Evolutionary conservation across 2,888 invertebrate genomes (phyloP).

Genomic region (Nymphalis urticae): DNA sequence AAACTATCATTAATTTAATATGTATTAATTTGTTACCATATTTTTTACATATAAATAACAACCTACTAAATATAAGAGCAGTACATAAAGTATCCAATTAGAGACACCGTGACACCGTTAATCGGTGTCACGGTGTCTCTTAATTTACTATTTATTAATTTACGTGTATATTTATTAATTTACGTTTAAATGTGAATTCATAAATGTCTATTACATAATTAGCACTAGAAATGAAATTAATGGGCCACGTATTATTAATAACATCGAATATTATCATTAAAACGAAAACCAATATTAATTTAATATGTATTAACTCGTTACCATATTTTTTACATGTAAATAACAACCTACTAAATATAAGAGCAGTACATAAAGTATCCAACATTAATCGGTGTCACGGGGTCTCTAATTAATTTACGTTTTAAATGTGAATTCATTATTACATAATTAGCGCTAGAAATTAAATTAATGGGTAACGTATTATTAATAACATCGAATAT

Average conservation of each 20-base stretch:
- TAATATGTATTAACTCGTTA: too few relatives aligned
- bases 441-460: constrained; percentile 5
- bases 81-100: not conserved
- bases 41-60: not conserved
- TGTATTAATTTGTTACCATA: too few relatives aligned
- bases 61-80: not conserved
- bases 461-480: constrained; percentile 6
- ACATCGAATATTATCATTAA: too few relatives aligned
- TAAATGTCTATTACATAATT: constrained; percentile 5
- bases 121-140: not conserved
- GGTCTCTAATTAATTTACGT: not conserved
- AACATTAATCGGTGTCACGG: not conserved
- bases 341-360: not conserved
- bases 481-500: not conserved
- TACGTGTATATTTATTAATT: too few relatives aligned
- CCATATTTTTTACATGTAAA: not conserved
- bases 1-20: too few relatives aligned
- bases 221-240: constrained; percentile 8
- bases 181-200: not conserved
- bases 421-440: not conserved
- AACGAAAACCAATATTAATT: too few relatives aligned
- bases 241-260: constrained; percentile 1
- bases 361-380: not conserved
- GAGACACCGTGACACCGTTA: too few relatives aligned
- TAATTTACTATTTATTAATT: too few relatives aligned